phyloP scores from a whole-genome alignment of 2,888 invertebrate species.

The Sycophila texana region DNA sequence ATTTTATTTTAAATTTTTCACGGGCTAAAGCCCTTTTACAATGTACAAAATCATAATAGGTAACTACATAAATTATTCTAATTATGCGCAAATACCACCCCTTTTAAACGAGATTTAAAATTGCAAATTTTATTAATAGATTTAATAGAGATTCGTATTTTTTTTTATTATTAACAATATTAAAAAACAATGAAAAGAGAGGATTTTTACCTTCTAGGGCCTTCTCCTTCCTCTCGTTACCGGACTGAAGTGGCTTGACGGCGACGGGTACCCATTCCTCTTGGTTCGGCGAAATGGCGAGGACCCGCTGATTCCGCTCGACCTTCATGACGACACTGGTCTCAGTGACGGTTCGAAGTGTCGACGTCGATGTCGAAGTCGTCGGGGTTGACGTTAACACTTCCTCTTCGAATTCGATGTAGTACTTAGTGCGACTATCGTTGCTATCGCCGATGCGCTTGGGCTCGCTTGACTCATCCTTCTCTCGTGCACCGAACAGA shows the following conservation, averaged over 20 bases:
- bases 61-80: too few relatives aligned
- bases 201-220: slow-evolving; percentile 24
- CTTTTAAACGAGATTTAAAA: too few relatives aligned
- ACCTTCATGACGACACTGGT: background rate
- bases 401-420: slow-evolving; percentile 52
- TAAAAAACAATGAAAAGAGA: background rate
- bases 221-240: slow-evolving; percentile 38
- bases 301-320: background rate
- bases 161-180: background rate
- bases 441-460: slow-evolving; percentile 25
- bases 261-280: slow-evolving; percentile 63
- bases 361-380: background rate
- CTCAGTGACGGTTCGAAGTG: slow-evolving; percentile 18
- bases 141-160: too few relatives aligned
- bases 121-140: too few relatives aligned
- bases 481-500: slow-evolving; percentile 42
- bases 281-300: background rate
- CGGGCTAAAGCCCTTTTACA: too few relatives aligned
- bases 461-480: slow-evolving; percentile 27
- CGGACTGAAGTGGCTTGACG: background rate
- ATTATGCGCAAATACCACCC: too few relatives aligned
- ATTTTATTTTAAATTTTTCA: too few relatives aligned
- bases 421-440: slow-evolving; percentile 53
- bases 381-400: background rate
- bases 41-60: too few relatives aligned